phyloP scores from a whole-genome alignment of 2,797 vertebrate genomes.

The Decapterus maruadsi region DNA sequence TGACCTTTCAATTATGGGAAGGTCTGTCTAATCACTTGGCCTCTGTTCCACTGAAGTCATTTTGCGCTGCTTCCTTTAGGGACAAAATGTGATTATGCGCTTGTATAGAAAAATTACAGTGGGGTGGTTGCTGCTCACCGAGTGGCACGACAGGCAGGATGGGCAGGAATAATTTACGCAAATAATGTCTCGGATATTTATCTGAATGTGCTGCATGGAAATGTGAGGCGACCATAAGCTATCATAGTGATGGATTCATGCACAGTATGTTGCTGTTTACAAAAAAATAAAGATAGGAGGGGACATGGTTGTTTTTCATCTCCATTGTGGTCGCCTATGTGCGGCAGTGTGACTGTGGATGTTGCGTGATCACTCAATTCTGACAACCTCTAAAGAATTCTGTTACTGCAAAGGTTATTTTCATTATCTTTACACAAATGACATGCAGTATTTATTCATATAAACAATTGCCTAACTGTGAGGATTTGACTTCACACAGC shows the following conservation, averaged over 20 bases:
- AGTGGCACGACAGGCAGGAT: background rate
- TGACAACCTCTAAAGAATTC: conserved; percentile 48
- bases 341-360: conserved; percentile 22
- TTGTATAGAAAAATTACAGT: conserved; percentile 24
- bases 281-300: conserved; percentile 41
- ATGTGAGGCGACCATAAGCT: conserved; percentile 38
- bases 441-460: conserved; percentile 2
- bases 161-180: conserved; percentile 37
- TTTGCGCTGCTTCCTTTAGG: conserved; percentile 28
- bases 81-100: conserved; percentile 21
- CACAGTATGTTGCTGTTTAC: conserved; percentile 17
- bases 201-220: conserved; percentile 25
- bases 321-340: background rate
- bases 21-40: conserved; percentile 61
- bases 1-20: conserved; percentile 71
- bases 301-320: conserved; percentile 43
- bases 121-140: background rate
- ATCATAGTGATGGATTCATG: conserved; percentile 53
- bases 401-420: conserved; percentile 37
- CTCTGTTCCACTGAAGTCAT: conserved; percentile 24
- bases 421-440: conserved; percentile 48
- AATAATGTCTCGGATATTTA: conserved; percentile 29
- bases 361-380: conserved; percentile 59
- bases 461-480: background rate
- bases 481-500: background rate